Evolutionary conservation across 2,888 invertebrate genomes (phyloP).

Genomic region (Epinotia demarniana): DNA sequence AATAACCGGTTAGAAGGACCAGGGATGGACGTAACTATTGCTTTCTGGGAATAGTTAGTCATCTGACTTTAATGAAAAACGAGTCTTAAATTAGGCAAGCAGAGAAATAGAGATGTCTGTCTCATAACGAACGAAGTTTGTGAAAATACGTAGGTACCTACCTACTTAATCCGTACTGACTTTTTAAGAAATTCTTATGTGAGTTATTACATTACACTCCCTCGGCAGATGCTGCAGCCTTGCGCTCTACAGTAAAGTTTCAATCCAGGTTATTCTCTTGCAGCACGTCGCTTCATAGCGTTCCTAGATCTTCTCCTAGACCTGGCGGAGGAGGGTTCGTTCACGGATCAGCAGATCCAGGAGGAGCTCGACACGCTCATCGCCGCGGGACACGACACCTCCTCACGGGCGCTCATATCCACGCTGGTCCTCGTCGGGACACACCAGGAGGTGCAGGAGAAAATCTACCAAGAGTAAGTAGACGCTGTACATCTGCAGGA

Average conservation of each 20-base stretch:
- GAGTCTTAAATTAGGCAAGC: too few relatives aligned
- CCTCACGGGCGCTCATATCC: slow-evolving; percentile 54
- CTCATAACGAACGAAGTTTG: too few relatives aligned
- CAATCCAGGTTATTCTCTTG: not conserved
- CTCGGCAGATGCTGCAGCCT: not conserved
- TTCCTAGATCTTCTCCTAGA: slow-evolving; percentile 74
- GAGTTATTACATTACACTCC: not conserved
- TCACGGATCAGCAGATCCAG: slow-evolving; percentile 69
- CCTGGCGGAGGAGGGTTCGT: slow-evolving; percentile 58
- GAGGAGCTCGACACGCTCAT: slow-evolving; percentile 78
- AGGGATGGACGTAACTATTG: not conserved
- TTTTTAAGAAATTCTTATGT: too few relatives aligned
- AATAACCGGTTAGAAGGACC: not conserved
- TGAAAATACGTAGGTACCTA: too few relatives aligned
- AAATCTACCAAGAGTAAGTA: slow-evolving; percentile 51
- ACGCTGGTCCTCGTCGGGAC: slow-evolving; percentile 56
- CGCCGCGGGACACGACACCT: slow-evolving; percentile 69
- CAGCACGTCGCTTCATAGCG: slow-evolving; percentile 57
- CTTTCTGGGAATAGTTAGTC: not conserved
- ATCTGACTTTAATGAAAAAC: too few relatives aligned
- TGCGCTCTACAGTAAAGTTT: not conserved
- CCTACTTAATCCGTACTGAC: too few relatives aligned
- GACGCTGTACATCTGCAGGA: not conserved
- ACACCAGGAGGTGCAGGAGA: slow-evolving; percentile 59
- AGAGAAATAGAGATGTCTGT: too few relatives aligned